Evolutionary conservation across 2,888 invertebrate genomes (phyloP).

Genomic region (Aspidapion aeneum): DNA sequence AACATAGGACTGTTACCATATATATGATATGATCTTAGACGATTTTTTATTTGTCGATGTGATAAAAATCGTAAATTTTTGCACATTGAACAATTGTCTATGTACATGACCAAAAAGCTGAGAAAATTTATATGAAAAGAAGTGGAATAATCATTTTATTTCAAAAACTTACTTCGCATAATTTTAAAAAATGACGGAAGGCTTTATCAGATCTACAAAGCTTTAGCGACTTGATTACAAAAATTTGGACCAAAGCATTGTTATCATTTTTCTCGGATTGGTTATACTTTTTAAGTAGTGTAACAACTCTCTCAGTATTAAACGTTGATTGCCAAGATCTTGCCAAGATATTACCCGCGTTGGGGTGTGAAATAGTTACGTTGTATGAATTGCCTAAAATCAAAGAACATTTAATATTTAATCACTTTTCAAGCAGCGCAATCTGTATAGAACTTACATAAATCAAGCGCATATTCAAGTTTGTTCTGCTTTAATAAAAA

Average conservation of each 20-base stretch:
- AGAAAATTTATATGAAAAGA: too few species aligned
- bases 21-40: too few species aligned
- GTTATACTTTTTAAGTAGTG: conserved; percentile 51
- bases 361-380: conserved; percentile 52
- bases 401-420: background rate
- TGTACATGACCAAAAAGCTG: too few species aligned
- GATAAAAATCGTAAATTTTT: too few species aligned
- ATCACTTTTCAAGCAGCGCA: too few species aligned
- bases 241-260: conserved; percentile 55
- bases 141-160: too few species aligned
- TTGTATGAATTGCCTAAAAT: conserved; percentile 35
- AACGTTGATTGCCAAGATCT: conserved; percentile 50
- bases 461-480: conserved; percentile 46
- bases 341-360: conserved; percentile 50
- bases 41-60: too few species aligned
- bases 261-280: conserved; percentile 47
- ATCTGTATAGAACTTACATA: conserved; percentile 50
- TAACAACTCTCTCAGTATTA: conserved; percentile 49
- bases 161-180: conserved; percentile 49
- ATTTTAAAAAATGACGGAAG: conserved; percentile 43
- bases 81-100: too few species aligned
- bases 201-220: conserved; percentile 49
- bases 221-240: conserved; percentile 52
- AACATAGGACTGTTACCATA: too few species aligned
- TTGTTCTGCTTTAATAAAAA: conserved; percentile 42